Conservation (phyloP, 2,113 vertebrate genomes). For the Lucifuga dentata region DNA sequence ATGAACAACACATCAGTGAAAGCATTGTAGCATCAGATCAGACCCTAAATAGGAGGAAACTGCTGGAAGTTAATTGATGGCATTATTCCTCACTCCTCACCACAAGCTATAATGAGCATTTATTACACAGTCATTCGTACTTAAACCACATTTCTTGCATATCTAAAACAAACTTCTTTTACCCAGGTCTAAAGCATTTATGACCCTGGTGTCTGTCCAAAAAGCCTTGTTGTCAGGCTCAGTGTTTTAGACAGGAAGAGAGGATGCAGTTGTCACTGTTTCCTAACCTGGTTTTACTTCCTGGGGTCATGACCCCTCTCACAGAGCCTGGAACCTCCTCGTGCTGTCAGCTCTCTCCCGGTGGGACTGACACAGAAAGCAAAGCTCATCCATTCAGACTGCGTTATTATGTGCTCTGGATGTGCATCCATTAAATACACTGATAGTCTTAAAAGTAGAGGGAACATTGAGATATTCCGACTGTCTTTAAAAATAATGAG, state of each 20-base stretch:
- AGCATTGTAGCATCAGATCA: neutral
- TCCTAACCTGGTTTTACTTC: conserved; percentile 58
- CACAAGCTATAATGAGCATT: no score
- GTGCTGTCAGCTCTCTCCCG: conserved; percentile 43
- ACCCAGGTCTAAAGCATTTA: conserved; percentile 1
- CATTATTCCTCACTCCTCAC: no score
- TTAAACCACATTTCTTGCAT: neutral
- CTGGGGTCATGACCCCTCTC: conserved; percentile 62
- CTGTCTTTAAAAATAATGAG: neutral
- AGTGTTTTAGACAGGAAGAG: conserved; percentile 45
- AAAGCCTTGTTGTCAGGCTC: conserved; percentile 22
- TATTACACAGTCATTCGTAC: no score
- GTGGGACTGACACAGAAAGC: conserved; percentile 33
- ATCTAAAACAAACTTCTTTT: conserved; percentile 15
- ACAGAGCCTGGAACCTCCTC: conserved; percentile 40
- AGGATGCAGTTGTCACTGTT: conserved; percentile 46
- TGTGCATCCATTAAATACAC: conserved; percentile 2
- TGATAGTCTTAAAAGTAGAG: neutral
- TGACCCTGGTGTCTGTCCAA: neutral
- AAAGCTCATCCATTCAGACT: conserved; percentile 23
- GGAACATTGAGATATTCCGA: neutral
- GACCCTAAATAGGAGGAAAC: neutral
- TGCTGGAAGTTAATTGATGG: no score
- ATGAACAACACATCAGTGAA: neutral
- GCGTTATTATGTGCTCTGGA: conserved; percentile 30